These are phyloP conservation scores for Porites australiensis DNA, from an alignment of 64 coral and sea anemone species.

Conservation along the genomic window DNA sequence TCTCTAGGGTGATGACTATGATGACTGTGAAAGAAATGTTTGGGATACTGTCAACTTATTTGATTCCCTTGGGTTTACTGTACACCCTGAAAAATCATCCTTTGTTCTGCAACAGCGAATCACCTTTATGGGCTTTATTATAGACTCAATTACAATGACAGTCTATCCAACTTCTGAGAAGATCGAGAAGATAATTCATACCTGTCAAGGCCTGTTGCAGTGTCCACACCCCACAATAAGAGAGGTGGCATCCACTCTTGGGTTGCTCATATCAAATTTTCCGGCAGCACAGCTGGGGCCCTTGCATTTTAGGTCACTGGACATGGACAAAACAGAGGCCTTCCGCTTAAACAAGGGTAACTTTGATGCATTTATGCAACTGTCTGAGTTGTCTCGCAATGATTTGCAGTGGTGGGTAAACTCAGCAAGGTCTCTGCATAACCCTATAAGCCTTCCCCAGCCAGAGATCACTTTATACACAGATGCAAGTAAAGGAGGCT, in stretches of 20 bases:
- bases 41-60: constrained; percentile 7
- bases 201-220: constrained; percentile 1
- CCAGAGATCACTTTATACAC: constrained; percentile 24
- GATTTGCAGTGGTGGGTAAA: constrained; percentile 13
- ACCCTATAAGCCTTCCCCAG: not conserved
- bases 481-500: constrained; percentile 59
- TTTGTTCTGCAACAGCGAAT: not conserved
- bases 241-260: not conserved
- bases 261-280: constrained; percentile 5
- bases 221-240: not conserved
- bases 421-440: not conserved
- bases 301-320: constrained; percentile 1
- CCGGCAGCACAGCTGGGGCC: not conserved
- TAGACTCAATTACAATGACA: constrained; percentile 37
- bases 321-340: not conserved
- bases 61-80: not conserved
- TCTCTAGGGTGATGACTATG: not conserved
- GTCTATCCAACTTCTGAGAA: constrained; percentile 18
- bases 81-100: constrained; percentile 25
- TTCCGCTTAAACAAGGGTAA: not conserved
- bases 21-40: constrained; percentile 19
- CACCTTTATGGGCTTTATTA: constrained; percentile 5
- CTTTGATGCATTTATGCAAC: constrained; percentile 2
- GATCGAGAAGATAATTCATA: not conserved
- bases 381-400: not conserved